Evolutionary conservation across 2,113 vertebrate species (phyloP), one percentile per base, ranked within the genome.

Genomic region (Aplodontia rufa): DNA sequence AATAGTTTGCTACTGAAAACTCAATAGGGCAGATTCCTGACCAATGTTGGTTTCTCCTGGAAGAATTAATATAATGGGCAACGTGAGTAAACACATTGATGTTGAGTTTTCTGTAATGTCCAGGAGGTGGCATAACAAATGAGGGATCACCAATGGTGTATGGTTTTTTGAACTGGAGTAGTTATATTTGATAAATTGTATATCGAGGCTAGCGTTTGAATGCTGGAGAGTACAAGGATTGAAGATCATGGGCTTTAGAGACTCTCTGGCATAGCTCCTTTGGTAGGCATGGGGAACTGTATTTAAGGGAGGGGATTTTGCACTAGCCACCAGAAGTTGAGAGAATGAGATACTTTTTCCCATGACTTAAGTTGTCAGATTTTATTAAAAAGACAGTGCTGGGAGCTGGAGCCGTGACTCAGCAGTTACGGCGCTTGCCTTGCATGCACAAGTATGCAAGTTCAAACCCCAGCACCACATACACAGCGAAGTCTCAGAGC

Each of bases 291-390:
- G 13, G 37, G 51, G 20, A 51, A 24, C 37, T 86, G n/a, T 37
- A 49, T 81, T 55, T 89, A 71, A 86, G 22, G 40, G 49, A 95
- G 6, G 13, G 58, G n/a, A 14, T 60, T 90, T 94, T 84, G 79
- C 47, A 81, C 45, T 74, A 69, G 37, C 49, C 92, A 66, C 55
- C 78, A 80, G 76, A 86, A 62, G 71, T 78, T 88, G 17, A 72
- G 68, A 62, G 60, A 86, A 90, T 72, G 35, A 79, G 66, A 60
- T 62, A 40, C 66, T 58, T 81, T 82, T 40, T 13, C 30, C 66
- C 37, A 51, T 93, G 72, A 35, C 62, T 94, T 91, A 37, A 88
- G 35, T 82, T 64, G 75, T 92, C 53, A 94, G 86, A 55, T 35
- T 80, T 66, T 55, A 37, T 91, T 35, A 28, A 60, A 60, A 60